Evolutionary conservation across 2,113 vertebrate genomes (phyloP).

Genomic region (Sisor rabdophorus): DNA sequence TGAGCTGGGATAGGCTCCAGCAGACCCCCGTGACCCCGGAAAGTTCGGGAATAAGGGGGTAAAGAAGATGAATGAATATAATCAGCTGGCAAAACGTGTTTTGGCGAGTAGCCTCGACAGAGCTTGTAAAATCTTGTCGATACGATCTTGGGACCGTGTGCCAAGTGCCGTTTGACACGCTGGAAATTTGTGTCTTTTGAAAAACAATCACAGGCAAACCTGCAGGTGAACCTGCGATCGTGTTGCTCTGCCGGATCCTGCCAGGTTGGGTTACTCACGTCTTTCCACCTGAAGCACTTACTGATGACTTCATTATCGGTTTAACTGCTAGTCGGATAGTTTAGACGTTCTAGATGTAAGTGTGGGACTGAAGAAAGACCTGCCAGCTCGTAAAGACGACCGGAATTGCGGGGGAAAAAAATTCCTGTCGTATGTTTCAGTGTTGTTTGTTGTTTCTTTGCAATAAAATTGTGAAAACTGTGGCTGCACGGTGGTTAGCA

Average conservation of each 20-base stretch:
- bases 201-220: constrained; percentile 13
- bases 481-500: no score
- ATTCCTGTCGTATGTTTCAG: no score
- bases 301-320: constrained; percentile 13
- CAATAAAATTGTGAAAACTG: no score
- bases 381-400: no score
- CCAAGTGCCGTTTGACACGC: constrained; percentile 36
- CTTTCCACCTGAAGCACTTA: constrained; percentile 3
- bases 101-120: constrained; percentile 17
- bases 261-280: neutral
- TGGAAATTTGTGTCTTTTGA: constrained; percentile 40
- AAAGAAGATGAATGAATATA: no score
- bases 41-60: no score
- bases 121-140: constrained; percentile 37
- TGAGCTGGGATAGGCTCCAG: no score
- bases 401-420: no score
- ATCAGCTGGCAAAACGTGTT: constrained; percentile 7
- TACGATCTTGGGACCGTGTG: constrained; percentile 5
- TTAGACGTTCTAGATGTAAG: neutral
- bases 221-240: constrained; percentile 12
- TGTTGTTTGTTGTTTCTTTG: no score
- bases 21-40: no score
- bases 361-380: no score
- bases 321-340: neutral
- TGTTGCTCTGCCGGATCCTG: constrained; percentile 14